These are phyloP conservation scores for Embiotoca jacksoni DNA, from an alignment of 2,113 vertebrate genomes.

Conservation along the genomic window DNA sequence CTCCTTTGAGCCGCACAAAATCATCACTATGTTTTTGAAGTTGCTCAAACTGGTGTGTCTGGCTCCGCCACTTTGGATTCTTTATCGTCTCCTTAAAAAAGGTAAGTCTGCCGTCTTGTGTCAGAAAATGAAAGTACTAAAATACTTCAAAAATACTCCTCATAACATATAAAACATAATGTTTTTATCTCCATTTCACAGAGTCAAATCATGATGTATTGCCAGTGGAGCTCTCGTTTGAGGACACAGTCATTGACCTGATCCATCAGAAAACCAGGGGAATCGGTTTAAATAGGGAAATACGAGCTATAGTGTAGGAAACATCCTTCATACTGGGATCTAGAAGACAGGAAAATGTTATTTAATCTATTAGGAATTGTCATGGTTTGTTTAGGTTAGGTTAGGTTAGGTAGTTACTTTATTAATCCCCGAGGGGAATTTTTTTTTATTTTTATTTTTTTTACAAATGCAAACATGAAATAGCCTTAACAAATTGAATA, in stretches of 20 bases:
- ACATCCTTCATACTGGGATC: background rate
- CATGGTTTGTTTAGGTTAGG: background rate
- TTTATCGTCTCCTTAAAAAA: constrained; percentile 31
- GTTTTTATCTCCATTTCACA: background rate
- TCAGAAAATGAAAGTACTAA: background rate
- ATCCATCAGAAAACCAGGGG: background rate
- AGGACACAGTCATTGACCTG: background rate
- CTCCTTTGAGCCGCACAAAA: accelerated
- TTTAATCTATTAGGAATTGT: background rate
- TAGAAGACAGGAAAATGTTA: background rate
- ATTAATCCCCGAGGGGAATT: no score
- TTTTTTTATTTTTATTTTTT: background rate
- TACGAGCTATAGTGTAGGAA: background rate
- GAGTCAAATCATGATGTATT: background rate
- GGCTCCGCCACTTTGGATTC: constrained; percentile 18
- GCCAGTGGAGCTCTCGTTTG: background rate
- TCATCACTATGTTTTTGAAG: background rate
- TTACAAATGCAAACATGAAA: background rate
- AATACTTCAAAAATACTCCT: background rate
- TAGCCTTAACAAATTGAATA: background rate
- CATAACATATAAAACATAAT: background rate
- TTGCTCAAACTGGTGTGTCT: constrained; percentile 16
- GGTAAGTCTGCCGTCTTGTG: background rate
- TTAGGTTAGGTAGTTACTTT: no score
- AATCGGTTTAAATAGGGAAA: background rate